Conservation (phyloP, 2,888 invertebrate genomes). For the Apodemia hepburni region DNA sequence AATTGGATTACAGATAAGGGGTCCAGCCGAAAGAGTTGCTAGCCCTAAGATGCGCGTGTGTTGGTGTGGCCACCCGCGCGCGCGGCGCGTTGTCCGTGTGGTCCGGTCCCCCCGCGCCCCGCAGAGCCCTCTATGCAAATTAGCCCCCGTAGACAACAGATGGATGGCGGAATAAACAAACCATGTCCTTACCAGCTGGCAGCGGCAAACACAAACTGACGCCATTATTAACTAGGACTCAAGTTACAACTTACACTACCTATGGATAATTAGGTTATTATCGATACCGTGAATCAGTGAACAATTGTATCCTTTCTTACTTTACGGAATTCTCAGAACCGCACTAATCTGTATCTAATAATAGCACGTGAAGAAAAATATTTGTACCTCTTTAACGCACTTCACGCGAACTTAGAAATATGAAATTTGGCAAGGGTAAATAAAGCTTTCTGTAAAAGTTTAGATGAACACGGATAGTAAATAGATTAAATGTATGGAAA, state of each 20-base stretch:
- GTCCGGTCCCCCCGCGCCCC: constrained; percentile 53
- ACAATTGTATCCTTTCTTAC: too few species aligned
- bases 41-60: constrained; percentile 47
- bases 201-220: constrained; percentile 29
- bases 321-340: too few species aligned
- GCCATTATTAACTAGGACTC: constrained; percentile 20
- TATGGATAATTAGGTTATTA: background rate
- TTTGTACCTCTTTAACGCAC: too few species aligned
- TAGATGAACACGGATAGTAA: too few species aligned
- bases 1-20: too few species aligned
- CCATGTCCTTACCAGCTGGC: constrained; percentile 63
- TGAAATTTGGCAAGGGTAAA: too few species aligned
- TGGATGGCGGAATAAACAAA: constrained; percentile 79
- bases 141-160: constrained; percentile 78
- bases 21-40: background rate
- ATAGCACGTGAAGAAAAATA: too few species aligned
- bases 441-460: too few species aligned
- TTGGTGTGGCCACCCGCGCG: constrained; percentile 79
- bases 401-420: too few species aligned
- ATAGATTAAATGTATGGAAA: too few species aligned
- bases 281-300: background rate
- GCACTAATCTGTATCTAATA: too few species aligned
- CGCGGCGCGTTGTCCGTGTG: constrained; percentile 77
- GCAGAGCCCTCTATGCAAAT: constrained; percentile 74
- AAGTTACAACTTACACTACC: constrained; percentile 13